Conservation (phyloP, 2,888 invertebrate species). For the Crematogaster levior region DNA sequence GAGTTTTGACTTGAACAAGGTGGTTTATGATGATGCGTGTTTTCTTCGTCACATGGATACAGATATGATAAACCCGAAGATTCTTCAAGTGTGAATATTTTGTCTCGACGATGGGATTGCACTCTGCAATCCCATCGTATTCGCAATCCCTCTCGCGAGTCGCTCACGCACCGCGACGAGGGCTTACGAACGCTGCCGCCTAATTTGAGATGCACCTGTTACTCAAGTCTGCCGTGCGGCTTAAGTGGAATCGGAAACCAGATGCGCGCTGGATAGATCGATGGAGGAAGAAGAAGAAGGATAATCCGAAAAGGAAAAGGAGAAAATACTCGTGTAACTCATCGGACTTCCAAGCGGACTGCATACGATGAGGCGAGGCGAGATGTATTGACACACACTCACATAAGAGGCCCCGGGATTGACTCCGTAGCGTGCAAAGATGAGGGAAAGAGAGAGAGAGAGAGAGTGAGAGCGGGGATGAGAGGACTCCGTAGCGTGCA, state of each 20-base stretch:
- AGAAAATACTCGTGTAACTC: conserved; percentile 26
- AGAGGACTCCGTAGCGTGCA: neutral
- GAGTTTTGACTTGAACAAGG: neutral
- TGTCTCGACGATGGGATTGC: neutral
- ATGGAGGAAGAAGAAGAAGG: neutral
- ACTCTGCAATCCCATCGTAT: neutral
- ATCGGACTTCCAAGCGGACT: conserved; percentile 24
- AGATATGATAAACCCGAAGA: neutral
- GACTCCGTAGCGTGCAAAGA: neutral
- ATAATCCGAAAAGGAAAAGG: conserved; percentile 28
- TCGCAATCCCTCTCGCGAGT: conserved; percentile 17
- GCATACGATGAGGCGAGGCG: conserved; percentile 47
- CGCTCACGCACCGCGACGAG: neutral
- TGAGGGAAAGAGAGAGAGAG: neutral
- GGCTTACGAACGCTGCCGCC: conserved; percentile 18
- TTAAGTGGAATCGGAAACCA: conserved; percentile 45
- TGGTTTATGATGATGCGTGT: neutral
- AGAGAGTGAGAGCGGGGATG: neutral
- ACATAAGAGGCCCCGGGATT: conserved; percentile 66
- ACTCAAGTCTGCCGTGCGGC: conserved; percentile 18
- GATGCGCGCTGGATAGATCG: conserved; percentile 39
- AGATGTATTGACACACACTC: conserved; percentile 74
- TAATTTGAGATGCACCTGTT: conserved; percentile 41
- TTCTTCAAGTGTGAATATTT: neutral
- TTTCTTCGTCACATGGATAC: neutral